Evolutionary conservation across 2,888 invertebrate species (phyloP), one percentile per base, ranked within the genome.

Genomic region (Sympetrum striolatum): DNA sequence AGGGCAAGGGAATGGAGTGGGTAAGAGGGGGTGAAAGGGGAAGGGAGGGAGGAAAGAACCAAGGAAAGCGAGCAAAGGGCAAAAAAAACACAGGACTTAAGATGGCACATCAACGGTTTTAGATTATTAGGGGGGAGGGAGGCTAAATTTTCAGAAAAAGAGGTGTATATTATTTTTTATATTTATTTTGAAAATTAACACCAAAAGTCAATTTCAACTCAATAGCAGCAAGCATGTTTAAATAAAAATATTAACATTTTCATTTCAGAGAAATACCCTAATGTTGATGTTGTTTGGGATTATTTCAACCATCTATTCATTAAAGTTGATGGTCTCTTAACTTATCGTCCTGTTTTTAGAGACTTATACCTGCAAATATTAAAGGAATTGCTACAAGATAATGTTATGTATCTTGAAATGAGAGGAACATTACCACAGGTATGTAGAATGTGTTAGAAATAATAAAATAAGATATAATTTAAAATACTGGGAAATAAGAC

Each of bases 331-430:
- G 95, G 95, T 0, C 92, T 97, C 91, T 91, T 97, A 3, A 94
- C 95, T 0, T 96, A 96, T 92, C 95, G 95, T 81, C 96, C 96
- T 0, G 95, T 96, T 8, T 96, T 96, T 95, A 95, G 95, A 90
- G 95, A 96, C 90, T 96, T 96, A 92, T 96, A 96, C 92, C 96
- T 96, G 91, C 95, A 95, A 91, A 96, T 95, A 0, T 93, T 97
- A 0, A 93, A 94, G 91, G 95, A 96, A 91, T 95, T 96, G 90
- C 94, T 95, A 92, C 95, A 95, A 10, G 96, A 97, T 92, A 96
- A 96, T 91, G 94, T 97, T 0, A 95, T 96, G 93, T 97, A 97
- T 91, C 92, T 96, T 37, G 97, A 97, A 93, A 94, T 97, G 2
- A 94, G 97, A 90, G 95, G 96, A 25, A 93, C 95, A 0, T 93